phyloP scores from a whole-genome alignment of 2,797 vertebrate species.

The Enteromius afrohamiltoni region DNA sequence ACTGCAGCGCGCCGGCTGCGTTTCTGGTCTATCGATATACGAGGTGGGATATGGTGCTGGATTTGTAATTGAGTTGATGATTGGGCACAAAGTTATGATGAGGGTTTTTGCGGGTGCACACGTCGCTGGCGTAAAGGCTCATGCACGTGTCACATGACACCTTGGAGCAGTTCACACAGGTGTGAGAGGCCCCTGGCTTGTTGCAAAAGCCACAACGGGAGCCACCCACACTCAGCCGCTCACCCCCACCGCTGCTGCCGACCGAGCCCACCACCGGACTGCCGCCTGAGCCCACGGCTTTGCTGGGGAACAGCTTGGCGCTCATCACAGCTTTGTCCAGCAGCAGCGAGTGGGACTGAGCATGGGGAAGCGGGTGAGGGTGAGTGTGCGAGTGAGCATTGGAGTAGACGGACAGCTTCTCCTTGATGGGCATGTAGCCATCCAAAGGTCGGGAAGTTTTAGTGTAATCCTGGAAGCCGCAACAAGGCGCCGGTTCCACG shows the following conservation, averaged over 20 bases:
- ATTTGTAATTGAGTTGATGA: constrained; percentile 95
- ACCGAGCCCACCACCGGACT: constrained; percentile 50
- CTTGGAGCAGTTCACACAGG: constrained; percentile 98
- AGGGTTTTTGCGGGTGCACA: constrained; percentile 92
- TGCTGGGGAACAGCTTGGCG: constrained; percentile 79
- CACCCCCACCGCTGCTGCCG: constrained; percentile 50
- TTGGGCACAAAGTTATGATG: constrained; percentile 95
- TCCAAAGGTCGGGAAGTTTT: constrained; percentile 79
- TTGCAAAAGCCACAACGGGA: constrained; percentile 95
- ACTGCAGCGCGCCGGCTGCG: constrained; percentile 51
- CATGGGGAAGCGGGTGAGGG: constrained; percentile 75
- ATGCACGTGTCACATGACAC: constrained; percentile 94
- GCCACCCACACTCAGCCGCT: constrained; percentile 17
- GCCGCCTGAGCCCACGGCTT: constrained; percentile 73
- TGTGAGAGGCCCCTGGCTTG: constrained; percentile 89
- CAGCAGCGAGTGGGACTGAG: constrained; percentile 71
- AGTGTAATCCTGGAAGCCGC: constrained; percentile 79
- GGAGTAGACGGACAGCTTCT: constrained; percentile 82
- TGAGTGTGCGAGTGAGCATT: constrained; percentile 75
- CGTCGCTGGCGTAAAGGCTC: constrained; percentile 89
- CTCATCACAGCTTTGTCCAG: constrained; percentile 79
- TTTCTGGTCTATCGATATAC: constrained; percentile 87
- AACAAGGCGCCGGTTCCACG: constrained; percentile 80
- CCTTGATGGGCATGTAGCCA: constrained; percentile 80
- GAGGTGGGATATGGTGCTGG: constrained; percentile 89